Evolutionary conservation across 2,113 vertebrate species (phyloP).

Genomic region (Cyanistes caeruleus): DNA sequence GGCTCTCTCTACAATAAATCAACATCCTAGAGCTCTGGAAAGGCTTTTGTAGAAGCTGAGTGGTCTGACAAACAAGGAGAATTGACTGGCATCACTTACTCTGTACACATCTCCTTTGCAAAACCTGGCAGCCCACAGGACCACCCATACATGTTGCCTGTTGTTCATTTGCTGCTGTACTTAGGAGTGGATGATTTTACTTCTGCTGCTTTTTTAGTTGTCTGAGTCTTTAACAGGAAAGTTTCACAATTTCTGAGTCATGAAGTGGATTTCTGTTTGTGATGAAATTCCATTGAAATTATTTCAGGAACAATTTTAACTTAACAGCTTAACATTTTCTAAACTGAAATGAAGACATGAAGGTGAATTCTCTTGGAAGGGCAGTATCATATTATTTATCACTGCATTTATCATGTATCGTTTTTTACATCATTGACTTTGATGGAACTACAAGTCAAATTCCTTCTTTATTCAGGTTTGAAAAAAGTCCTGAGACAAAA

Average conservation of each 20-base stretch:
- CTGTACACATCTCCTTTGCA: not conserved
- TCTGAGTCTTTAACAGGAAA: not conserved
- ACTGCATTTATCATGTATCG: not conserved
- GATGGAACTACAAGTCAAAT: not conserved
- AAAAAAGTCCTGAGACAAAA: not conserved
- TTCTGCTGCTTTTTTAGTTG: not conserved
- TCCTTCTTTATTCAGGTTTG: not conserved
- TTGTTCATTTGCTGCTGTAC: not conserved
- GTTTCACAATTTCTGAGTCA: slow-evolving; percentile 18
- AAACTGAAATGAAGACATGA: not conserved
- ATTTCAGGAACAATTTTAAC: not conserved
- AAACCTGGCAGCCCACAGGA: not conserved
- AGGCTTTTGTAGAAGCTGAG: not conserved
- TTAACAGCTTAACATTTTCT: not conserved
- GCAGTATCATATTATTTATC: not conserved
- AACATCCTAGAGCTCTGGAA: not conserved
- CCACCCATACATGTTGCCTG: not conserved
- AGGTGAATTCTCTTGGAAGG: not conserved
- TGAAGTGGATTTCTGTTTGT: not conserved
- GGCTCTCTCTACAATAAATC: not conserved
- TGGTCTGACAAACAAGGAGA: not conserved
- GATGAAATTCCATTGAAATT: not conserved
- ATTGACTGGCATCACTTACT: not conserved
- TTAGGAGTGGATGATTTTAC: not conserved
- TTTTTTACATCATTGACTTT: not conserved